These are phyloP conservation scores for Cynopterus brachyotis DNA, from an alignment of 2,113 vertebrate species.

Conservation along the genomic window DNA sequence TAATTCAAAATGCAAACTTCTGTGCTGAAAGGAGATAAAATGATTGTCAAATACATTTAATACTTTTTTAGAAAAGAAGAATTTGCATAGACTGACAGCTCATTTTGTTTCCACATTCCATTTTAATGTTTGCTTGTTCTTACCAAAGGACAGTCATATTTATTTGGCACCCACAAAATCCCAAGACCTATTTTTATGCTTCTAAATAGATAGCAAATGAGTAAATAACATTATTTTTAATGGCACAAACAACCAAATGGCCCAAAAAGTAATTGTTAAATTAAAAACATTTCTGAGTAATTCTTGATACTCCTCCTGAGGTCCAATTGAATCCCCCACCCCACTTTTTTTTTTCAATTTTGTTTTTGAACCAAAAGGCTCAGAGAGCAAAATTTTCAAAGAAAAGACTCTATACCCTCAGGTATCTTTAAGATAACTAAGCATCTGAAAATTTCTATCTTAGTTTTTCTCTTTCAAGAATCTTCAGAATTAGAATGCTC, in stretches of 20 bases:
- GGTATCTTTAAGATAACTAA: neutral
- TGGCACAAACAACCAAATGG: neutral
- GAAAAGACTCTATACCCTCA: neutral
- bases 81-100: slow-evolving; percentile 79
- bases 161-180: slow-evolving; percentile 8
- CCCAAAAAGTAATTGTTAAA: neutral
- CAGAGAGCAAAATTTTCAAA: neutral
- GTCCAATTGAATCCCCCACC: neutral
- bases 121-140: slow-evolving; percentile 74
- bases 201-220: slow-evolving; percentile 22
- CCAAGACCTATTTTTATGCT: neutral
- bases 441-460: neutral
- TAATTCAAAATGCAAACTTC: slow-evolving; percentile 75
- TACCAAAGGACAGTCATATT: slow-evolving; percentile 51
- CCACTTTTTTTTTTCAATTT: neutral
- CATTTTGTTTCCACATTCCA: slow-evolving; percentile 75
- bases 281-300: neutral
- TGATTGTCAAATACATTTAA: slow-evolving; percentile 79
- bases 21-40: slow-evolving; percentile 71
- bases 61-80: slow-evolving; percentile 61
- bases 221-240: slow-evolving; percentile 35
- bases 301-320: neutral
- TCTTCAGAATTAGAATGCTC: neutral
- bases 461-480: neutral
- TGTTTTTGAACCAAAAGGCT: neutral